Percentiles rank a stretch among this genome's conserved stretches.
Evolutionary conservation across 2,113 vertebrate genomes (phyloP).

Genomic region (Dicaeum eximium): DNA sequence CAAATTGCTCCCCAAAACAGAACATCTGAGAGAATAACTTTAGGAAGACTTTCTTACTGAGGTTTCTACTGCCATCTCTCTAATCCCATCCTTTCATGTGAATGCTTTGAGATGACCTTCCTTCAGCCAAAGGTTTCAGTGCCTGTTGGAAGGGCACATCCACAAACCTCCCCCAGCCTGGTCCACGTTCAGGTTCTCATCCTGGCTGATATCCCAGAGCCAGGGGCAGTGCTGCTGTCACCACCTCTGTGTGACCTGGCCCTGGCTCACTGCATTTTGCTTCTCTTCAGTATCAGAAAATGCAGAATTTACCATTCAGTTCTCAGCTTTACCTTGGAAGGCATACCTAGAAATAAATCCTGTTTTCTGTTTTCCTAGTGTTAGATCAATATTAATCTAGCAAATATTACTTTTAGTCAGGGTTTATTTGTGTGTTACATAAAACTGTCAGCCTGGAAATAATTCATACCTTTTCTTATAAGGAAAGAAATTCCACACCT

Average conservation of each 20-base stretch:
- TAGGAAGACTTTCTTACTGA: not conserved
- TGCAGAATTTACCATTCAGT: not conserved
- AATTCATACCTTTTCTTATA: not conserved
- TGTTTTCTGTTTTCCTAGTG: not conserved
- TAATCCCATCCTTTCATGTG: not conserved
- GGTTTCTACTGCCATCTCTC: not conserved
- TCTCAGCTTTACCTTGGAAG: not conserved
- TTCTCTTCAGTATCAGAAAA: not conserved
- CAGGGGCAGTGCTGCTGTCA: not conserved
- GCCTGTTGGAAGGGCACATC: not conserved
- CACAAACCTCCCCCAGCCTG: accelerated
- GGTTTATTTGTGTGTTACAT: not conserved
- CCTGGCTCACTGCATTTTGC: not conserved
- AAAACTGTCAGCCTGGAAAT: not conserved
- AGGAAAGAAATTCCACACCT: not conserved
- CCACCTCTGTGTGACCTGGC: not conserved
- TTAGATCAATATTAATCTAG: not conserved
- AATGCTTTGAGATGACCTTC: not conserved
- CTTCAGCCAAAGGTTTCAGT: not conserved
- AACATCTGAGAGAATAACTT: not conserved
- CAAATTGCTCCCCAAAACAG: not conserved
- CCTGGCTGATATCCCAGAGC: not conserved
- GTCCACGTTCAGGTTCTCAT: not conserved
- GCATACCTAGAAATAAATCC: not conserved
- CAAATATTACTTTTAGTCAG: not conserved